These are phyloP conservation scores for Escarpia spicata DNA, from an alignment of 2,888 invertebrate genomes.

Conservation along the genomic window DNA sequence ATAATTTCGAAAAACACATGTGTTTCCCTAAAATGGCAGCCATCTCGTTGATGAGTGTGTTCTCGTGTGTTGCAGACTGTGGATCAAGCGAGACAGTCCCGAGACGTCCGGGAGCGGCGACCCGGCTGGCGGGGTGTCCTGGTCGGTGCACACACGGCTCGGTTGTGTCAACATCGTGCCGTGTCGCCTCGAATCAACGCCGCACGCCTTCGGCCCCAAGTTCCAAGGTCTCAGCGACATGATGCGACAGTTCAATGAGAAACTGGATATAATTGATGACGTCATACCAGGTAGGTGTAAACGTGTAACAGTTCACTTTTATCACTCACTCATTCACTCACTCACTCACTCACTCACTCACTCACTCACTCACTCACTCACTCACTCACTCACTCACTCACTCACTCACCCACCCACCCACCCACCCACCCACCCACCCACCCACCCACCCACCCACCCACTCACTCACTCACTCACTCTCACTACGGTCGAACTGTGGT, in stretches of 20 bases:
- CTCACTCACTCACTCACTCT: too few species aligned
- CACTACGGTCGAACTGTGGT: too few species aligned
- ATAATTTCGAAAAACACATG: too few species aligned
- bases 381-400: too few species aligned
- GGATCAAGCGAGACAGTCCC: background rate
- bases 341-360: too few species aligned
- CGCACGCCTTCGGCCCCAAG: constrained; percentile 33
- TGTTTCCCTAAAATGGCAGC: too few species aligned
- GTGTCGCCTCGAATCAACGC: constrained; percentile 33
- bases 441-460: too few species aligned
- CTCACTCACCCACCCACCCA: too few species aligned
- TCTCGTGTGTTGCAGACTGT: background rate
- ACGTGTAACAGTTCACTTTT: background rate
- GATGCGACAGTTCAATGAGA: constrained; percentile 27
- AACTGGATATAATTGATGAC: background rate
- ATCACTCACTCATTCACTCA: too few species aligned
- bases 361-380: too few species aligned
- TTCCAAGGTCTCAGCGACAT: constrained; percentile 31
- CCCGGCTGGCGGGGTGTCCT: background rate
- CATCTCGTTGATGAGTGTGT: background rate
- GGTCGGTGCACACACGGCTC: background rate
- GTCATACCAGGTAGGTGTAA: background rate
- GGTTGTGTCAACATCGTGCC: constrained; percentile 29
- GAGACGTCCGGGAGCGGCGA: background rate
- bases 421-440: too few species aligned